Evolutionary conservation across 1,140 invertebrate species (phyloP).

Genomic region (Eulimnadia texana): DNA sequence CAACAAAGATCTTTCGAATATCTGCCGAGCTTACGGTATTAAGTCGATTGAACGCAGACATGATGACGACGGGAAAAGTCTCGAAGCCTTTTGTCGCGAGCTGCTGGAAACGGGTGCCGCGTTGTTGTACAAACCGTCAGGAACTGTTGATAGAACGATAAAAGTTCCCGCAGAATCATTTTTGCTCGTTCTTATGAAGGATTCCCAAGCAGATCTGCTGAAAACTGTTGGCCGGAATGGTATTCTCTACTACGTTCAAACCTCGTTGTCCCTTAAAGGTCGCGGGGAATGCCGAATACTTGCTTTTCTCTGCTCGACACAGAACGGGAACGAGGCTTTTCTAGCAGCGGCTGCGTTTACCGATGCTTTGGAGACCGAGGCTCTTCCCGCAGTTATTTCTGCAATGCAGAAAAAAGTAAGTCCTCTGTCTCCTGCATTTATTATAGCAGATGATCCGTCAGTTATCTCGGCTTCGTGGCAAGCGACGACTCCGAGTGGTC

Average conservation of each 20-base stretch:
- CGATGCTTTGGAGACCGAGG: not conserved
- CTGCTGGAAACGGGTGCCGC: not conserved
- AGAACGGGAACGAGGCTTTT: not conserved
- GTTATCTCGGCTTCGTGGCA: not conserved
- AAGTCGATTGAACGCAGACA: constrained; percentile 5
- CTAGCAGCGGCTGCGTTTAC: not conserved
- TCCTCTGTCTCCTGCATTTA: not conserved
- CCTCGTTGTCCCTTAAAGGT: no score
- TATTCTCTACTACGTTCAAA: not conserved
- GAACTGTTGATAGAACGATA: not conserved
- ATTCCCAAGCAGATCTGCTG: not conserved
- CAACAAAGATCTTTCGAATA: constrained; percentile 9
- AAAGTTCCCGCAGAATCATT: constrained; percentile 5
- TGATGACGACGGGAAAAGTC: constrained; percentile 7
- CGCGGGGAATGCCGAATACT: not conserved
- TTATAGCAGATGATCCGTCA: not conserved
- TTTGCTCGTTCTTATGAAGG: constrained; percentile 9
- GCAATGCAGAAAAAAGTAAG: not conserved
- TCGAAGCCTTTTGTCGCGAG: constrained; percentile 1
- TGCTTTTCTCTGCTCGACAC: not conserved
- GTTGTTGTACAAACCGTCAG: constrained; percentile 5
- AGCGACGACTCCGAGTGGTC: not conserved
- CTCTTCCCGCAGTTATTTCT: not conserved
- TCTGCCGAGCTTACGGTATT: not conserved
- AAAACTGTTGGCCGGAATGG: not conserved